Conservation (phyloP, 2,888 invertebrate genomes). For the Crematogaster levior region DNA sequence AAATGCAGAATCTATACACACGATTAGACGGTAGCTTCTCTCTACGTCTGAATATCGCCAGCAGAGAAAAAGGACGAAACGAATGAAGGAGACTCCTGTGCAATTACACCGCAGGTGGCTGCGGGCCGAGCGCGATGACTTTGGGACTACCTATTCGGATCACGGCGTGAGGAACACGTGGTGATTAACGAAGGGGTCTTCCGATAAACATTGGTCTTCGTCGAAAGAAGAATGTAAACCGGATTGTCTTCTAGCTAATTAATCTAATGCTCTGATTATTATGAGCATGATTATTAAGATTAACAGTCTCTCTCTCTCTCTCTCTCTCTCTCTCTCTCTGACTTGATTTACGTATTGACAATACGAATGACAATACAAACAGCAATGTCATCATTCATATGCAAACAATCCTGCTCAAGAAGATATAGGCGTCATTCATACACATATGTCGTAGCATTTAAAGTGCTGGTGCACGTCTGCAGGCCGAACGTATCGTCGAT, state of each 20-base stretch:
- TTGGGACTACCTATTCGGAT: slow-evolving; percentile 72
- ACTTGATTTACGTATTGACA: background rate
- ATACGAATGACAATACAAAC: background rate
- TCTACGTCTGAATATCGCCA: slow-evolving; percentile 61
- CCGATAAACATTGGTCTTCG: slow-evolving; percentile 28
- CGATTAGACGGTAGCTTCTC: slow-evolving; percentile 42
- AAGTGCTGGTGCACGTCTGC: background rate
- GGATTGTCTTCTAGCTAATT: slow-evolving; percentile 69
- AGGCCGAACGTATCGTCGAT: background rate
- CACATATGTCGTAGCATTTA: background rate
- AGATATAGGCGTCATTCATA: background rate
- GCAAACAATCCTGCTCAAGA: background rate
- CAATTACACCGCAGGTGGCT: slow-evolving; percentile 75
- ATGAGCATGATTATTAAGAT: background rate
- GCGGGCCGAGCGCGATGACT: slow-evolving; percentile 61
- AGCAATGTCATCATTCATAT: background rate
- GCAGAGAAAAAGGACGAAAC: slow-evolving; percentile 50
- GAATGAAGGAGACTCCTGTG: slow-evolving; percentile 56
- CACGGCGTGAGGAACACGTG: slow-evolving; percentile 65
- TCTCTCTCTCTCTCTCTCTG: background rate
- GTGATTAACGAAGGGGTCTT: slow-evolving; percentile 66
- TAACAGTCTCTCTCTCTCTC: background rate
- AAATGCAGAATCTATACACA: slow-evolving; percentile 29
- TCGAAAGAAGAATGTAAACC: slow-evolving; percentile 42
- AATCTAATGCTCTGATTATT: slow-evolving; percentile 56